phyloP scores from a whole-genome alignment of 2,888 invertebrate genomes.

The Girardia tigrina region DNA sequence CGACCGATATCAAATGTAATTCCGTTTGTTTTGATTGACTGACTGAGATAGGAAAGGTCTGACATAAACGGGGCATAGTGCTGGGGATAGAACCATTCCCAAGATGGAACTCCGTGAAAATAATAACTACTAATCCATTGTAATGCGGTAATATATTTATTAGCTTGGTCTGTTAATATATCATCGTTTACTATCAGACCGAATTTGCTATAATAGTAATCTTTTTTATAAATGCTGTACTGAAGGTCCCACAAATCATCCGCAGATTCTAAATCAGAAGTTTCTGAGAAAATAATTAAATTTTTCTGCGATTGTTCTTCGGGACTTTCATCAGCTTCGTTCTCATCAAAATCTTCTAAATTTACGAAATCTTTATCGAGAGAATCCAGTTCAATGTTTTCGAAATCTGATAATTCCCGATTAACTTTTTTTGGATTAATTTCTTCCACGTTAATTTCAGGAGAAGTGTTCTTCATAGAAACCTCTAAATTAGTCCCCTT shows the following conservation, averaged over 20 bases:
- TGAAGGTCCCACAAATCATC: slow-evolving; percentile 24
- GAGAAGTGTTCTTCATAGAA: background rate
- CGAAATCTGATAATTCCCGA: background rate
- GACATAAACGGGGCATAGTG: slow-evolving; percentile 69
- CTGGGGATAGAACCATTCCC: slow-evolving; percentile 90
- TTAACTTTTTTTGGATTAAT: background rate
- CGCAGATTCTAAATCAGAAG: too few relatives aligned
- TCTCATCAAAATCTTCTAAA: slow-evolving; percentile 10
- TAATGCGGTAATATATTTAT: slow-evolving; percentile 61
- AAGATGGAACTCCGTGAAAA: slow-evolving; percentile 83
- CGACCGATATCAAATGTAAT: slow-evolving; percentile 21
- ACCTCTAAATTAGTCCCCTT: background rate
- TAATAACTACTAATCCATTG: slow-evolving; percentile 95
- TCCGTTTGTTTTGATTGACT: background rate
- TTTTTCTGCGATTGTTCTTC: background rate
- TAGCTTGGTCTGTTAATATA: background rate
- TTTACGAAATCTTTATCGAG: background rate
- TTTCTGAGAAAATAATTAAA: background rate
- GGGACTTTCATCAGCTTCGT: background rate
- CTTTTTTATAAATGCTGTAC: slow-evolving; percentile 17
- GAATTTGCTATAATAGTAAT: slow-evolving; percentile 31
- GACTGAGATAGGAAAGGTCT: slow-evolving; percentile 19
- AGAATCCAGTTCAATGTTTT: background rate
- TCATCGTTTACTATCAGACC: background rate
- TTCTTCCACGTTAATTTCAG: background rate